Conservation (phyloP, 2,888 invertebrate species). For the Formica aserva region DNA sequence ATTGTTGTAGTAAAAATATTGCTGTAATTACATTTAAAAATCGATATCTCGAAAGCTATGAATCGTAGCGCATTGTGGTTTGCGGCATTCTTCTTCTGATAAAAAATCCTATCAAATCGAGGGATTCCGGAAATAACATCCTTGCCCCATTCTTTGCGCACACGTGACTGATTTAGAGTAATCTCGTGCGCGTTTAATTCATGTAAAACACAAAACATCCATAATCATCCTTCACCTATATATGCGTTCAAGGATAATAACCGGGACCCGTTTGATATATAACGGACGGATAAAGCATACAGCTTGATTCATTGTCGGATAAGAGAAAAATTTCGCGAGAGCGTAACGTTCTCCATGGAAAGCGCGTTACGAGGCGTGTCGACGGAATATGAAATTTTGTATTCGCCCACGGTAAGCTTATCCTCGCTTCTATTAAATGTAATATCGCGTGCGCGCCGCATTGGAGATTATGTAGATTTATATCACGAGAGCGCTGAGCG, state of each 20-base stretch:
- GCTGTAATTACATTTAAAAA: too few species aligned
- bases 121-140: too few species aligned
- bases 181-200: not conserved
- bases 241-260: slow-evolving; percentile 34
- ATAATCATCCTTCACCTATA: not conserved
- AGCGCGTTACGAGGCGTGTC: slow-evolving; percentile 55
- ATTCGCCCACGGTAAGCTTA: slow-evolving; percentile 47
- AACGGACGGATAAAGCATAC: slow-evolving; percentile 16
- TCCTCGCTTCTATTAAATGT: slow-evolving; percentile 54
- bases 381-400: slow-evolving; percentile 53
- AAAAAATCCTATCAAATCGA: too few species aligned
- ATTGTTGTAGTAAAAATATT: too few species aligned
- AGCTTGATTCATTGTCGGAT: slow-evolving; percentile 47
- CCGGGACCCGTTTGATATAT: slow-evolving; percentile 1
- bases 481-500: slow-evolving; percentile 30
- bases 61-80: too few species aligned
- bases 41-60: too few species aligned
- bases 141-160: not conserved
- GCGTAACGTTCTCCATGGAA: slow-evolving; percentile 47
- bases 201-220: not conserved
- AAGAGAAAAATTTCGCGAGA: slow-evolving; percentile 52
- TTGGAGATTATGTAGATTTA: slow-evolving; percentile 53
- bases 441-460: slow-evolving; percentile 50
- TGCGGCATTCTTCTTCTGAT: too few species aligned
- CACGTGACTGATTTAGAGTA: not conserved